Evolutionary conservation across 2,113 vertebrate genomes (phyloP).

Genomic region (Beaufortia kweichowensis): DNA sequence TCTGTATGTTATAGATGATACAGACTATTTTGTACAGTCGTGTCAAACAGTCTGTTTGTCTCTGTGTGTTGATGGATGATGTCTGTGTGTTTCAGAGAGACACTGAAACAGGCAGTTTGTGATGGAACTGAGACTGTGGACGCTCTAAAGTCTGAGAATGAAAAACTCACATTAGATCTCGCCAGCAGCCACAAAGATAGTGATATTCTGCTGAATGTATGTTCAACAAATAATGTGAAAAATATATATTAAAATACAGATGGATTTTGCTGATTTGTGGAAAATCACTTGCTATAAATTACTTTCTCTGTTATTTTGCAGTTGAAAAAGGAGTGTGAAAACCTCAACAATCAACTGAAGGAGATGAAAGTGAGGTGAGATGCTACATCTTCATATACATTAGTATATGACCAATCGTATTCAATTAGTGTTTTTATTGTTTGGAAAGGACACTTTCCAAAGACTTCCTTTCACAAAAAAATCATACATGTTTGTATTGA

Average conservation of each 20-base stretch:
- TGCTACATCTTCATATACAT: slow-evolving; percentile 43
- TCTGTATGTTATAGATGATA: no score
- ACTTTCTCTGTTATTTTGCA: neutral
- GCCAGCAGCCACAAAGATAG: slow-evolving; percentile 78
- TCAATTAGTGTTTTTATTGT: no score
- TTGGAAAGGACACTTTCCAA: no score
- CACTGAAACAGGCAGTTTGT: slow-evolving; percentile 80
- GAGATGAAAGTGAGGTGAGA: slow-evolving; percentile 93
- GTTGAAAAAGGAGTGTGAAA: slow-evolving; percentile 78
- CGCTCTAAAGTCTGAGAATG: slow-evolving; percentile 85
- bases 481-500: slow-evolving; percentile 64
- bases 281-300: neutral
- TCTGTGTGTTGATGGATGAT: neutral
- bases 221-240: neutral
- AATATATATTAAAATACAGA: neutral
- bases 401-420: no score
- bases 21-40: no score
- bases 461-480: no score
- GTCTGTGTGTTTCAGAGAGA: slow-evolving; percentile 80
- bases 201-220: slow-evolving; percentile 82
- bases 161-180: slow-evolving; percentile 82
- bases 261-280: neutral
- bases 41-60: neutral
- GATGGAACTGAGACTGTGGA: slow-evolving; percentile 82
- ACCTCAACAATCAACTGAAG: slow-evolving; percentile 87